Base-by-base conservation (phyloP, 2,888 invertebrate genomes). In the Oscheius sp. region DNA sequence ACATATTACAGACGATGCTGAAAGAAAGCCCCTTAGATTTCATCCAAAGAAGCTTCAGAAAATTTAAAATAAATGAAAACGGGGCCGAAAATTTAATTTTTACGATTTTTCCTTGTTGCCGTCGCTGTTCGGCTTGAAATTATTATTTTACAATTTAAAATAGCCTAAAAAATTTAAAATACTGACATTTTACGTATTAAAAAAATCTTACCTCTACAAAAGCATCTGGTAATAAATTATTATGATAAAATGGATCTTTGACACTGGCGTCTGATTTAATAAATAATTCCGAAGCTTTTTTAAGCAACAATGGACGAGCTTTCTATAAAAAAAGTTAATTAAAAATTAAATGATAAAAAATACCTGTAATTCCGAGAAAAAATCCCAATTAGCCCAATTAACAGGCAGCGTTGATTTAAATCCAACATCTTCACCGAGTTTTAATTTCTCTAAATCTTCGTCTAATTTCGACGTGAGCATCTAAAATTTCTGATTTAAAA, bases 221-320 rank as follows among this genome's bases (percentile, higher is more conserved):
- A 5, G n/a, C 49, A 18, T 49, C n/a, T 53, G 49, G 63, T n/a
- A 3, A 5, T 9, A 49, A 18, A 21, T 45, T 41, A 1, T 18
- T 21, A 2, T 35, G 35, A 18, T 18, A 63, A 12, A n/a, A 5
- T 13, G 49, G 52, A 52, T 52, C 29, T 13, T 52, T 27, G 29
- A 49, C 27, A 27, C 52, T 29, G 29, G 25, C 29, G 18, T 49
- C 21, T 23, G 7, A 13, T 12, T 35, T 2, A 7, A 29, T 35
- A 55, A 69, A 69, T n/a, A n/a, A 12, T 18, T 41, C 45, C 13
- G 7, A 2, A n/a, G 69, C 69, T 25, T 45, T 55, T n/a, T 53
- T 52, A 23, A 56, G 21, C 35, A 69, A 23, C 1, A 16, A 23
- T 55, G 69, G 69, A 9, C 55, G 55, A 6, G 9, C 12, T 43